Evolutionary conservation across 2,888 invertebrate species (phyloP), one percentile per base, ranked within the genome.

Genomic region (Lysandra coridon): DNA sequence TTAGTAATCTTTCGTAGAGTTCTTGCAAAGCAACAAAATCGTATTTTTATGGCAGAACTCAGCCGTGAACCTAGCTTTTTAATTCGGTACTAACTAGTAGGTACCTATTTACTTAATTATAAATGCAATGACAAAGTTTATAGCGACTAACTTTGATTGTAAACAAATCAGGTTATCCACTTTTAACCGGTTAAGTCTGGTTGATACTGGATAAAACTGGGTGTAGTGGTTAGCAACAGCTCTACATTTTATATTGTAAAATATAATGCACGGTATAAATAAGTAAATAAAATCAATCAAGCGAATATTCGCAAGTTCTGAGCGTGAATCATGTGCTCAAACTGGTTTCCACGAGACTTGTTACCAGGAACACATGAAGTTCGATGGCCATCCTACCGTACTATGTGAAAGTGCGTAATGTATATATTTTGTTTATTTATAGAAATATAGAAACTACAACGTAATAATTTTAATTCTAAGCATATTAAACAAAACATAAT

Each of bases 251-350:
- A 12, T 62, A 23, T 62, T 7, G 33, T 69, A 69, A 33, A 23
- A 23, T 23, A 23, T 69, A 33, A 69, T 69, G 30, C 30, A 62
- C 33, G 12, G 33, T 33, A 69, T 69, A 14, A 4, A 69, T 69
- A 33, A 37, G 14, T 37, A 37, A 69, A 69, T 12, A 33, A 64
- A 0, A 69, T 33, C 10, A 64, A 69, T 33, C 33, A 33, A 33
- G 69, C 14, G 33, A 33, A 30, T 64, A 64, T 69, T 69, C 33
- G 74, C 74, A 74, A n/a, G 44, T 44, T 74, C 14, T 74, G 74
- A 12, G 74, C 44, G 74, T 74, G 74, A 74, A 23, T 74, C 74
- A 74, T 44, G 74, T 40, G 40, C 44, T n/a, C 23, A 74, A 74
- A 74, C 74, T 74, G 74, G 74, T 74, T 74, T 30, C 44, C 23